Conservation (phyloP, 2,113 vertebrate genomes). For the Marmota flaviventris region DNA sequence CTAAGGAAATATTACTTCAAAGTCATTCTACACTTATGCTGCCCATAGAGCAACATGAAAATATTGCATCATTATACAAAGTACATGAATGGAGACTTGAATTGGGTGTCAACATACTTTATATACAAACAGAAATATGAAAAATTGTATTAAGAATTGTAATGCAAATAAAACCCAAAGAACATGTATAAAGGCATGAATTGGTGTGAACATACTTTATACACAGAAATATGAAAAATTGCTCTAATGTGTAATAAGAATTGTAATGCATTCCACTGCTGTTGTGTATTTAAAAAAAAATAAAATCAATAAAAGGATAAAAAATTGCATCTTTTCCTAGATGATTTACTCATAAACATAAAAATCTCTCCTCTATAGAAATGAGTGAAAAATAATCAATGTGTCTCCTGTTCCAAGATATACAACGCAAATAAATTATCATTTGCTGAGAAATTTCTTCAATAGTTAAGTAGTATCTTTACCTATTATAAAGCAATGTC, state of each 20-base stretch:
- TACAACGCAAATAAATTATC: background rate
- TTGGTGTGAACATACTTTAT: no score
- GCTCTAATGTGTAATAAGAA: no score
- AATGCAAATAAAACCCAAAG: no score
- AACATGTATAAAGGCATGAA: no score
- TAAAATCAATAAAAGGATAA: background rate
- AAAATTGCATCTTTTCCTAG: slow-evolving; percentile 3
- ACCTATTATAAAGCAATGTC: background rate
- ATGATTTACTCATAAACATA: slow-evolving; percentile 26
- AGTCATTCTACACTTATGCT: background rate
- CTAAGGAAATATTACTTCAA: background rate
- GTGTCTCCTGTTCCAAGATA: background rate
- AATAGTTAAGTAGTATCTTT: background rate
- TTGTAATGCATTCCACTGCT: no score
- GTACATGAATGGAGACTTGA: no score
- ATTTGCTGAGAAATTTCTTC: background rate
- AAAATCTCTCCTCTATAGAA: slow-evolving; percentile 3
- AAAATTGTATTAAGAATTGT: no score
- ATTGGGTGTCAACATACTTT: no score
- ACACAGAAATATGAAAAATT: no score
- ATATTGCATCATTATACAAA: background rate
- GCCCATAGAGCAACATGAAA: background rate
- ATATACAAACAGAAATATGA: no score
- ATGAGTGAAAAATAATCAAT: slow-evolving; percentile 41
- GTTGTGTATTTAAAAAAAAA: no score